These are phyloP conservation scores for Aplysia californica DNA, from an alignment of 1,140 invertebrate genomes.

Conservation along the genomic window DNA sequence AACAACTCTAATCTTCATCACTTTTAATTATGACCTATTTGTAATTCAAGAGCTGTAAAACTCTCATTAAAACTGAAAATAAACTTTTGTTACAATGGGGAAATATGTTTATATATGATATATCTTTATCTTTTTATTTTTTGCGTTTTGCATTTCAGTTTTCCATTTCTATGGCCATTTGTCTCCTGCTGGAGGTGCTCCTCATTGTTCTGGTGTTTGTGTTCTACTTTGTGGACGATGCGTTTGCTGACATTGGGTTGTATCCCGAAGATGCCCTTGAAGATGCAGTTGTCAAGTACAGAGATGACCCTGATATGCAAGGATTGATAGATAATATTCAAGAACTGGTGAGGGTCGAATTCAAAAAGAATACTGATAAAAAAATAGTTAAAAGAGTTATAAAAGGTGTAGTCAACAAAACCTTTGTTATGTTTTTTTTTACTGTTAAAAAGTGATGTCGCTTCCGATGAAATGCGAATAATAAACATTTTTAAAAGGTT, in stretches of 20 bases:
- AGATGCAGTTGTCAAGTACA: constrained; percentile 88
- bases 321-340: constrained; percentile 95
- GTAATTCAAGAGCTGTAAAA: background rate
- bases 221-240: constrained; percentile 44
- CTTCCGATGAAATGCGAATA: too few relatives aligned
- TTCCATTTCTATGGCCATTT: constrained; percentile 85
- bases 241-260: constrained; percentile 31
- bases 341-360: constrained; percentile 79
- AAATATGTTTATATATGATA: background rate
- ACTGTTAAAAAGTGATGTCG: too few relatives aligned
- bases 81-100: background rate
- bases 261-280: constrained; percentile 88
- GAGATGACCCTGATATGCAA: constrained; percentile 91
- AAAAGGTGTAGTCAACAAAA: too few relatives aligned
- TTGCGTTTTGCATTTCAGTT: constrained; percentile 73
- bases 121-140: background rate
- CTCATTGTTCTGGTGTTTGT: constrained; percentile 90
- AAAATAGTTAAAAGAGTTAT: too few relatives aligned
- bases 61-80: background rate
- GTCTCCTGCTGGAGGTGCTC: constrained; percentile 89
- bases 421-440: too few relatives aligned
- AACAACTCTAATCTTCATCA: too few relatives aligned
- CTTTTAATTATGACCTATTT: background rate
- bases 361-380: too few relatives aligned
- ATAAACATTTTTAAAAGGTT: too few relatives aligned